Evolutionary conservation across 2,888 invertebrate species (phyloP), one percentile per base, ranked within the genome.

Genomic region (Heterodera filipjevi): DNA sequence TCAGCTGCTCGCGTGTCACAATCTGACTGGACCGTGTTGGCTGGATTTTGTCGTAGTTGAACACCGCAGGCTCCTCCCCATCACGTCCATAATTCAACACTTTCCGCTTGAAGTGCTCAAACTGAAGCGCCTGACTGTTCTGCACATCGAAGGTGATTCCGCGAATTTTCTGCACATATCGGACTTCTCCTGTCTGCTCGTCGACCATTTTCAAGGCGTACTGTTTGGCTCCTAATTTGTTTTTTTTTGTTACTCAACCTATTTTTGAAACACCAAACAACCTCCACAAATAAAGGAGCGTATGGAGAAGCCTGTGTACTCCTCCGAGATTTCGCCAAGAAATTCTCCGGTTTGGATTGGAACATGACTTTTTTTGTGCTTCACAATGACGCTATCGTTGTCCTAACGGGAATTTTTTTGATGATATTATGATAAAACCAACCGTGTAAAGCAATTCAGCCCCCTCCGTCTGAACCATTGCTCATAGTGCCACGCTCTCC

Each of bases 211-310:
- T 33, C 3, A 74, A 33, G 0, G 53, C 74, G 30, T 74, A 74
- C 19, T 74, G 74, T 35, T 74, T 74, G 6, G 74, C 59, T 12
- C 74, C 35, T 68, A n/a, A n/a, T n/a, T n/a, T n/a, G n/a, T n/a
- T 16, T 53, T 19, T 1, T 8, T 19, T 5, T 19, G 22, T 5
- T n/a, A n/a, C n/a, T n/a, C n/a, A n/a, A n/a, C n/a, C n/a, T n/a
- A n/a, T n/a, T n/a, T n/a, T n/a, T n/a, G n/a, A n/a, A n/a, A n/a
- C n/a, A n/a, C n/a, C n/a, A n/a, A n/a, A n/a, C n/a, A n/a, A 59
- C 68, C 74, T 39, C 53, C 74, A n/a, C 32, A 49, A 8, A 46
- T n/a, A n/a, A 35, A 74, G 1, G 8, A n/a, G 3, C 12, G 19
- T 16, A 74, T 74, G 19, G 32, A 22, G 3, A 19, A 53, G 12